Evolutionary conservation across 1,140 invertebrate genomes (phyloP), one percentile per base, ranked within the genome.

Genomic region (Babylonia areolata): DNA sequence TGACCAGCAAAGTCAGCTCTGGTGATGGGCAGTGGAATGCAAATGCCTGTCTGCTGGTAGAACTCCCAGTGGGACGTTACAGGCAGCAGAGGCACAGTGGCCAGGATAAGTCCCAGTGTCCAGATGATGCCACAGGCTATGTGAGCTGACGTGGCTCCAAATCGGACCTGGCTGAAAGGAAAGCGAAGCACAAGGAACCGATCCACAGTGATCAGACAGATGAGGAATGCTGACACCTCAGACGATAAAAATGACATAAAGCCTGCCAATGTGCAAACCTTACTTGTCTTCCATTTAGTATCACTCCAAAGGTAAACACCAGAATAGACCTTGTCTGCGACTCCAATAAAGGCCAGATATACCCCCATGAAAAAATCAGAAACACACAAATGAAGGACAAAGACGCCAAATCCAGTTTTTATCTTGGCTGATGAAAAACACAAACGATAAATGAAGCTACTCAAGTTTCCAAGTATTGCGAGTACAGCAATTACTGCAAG

Each of bases 321-420:
- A 20, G 86, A 75, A 83, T 87, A 92, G 11, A 85, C 35, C 3
- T 77, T 71, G 71, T 93, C 92, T 12, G 89, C 89, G 2, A 87
- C 46, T 11, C 89, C 91, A 33, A 93, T 92, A 12, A 93, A 90
- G 1, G 90, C 64, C 73, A 93, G 81, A 79, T 93, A 93, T 15
- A 92, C 35, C 2, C 92, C 92, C 92, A 92, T 93, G 6, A 91
- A 80, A 35, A 92, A 88, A 77, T 93, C 92, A 58, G 91, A 88
- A 35, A 90, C 23, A 39, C 87, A 87, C 28, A 92, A 80, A 84
- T 91, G 90, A 15, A 88, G 69, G 35, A 91, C 85, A 31, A 90
- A 89, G 3, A 87, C 64, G 15, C 78, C 78, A 31, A 87, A 81
- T n/a, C 42, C 73, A 1, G 39, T 28, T 28, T 79, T 79, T 37